These are phyloP conservation scores for Chondrilla cf. caribensis DNA, from an alignment of 37 sponge, comb jelly and placozoan genomes.

Conservation along the genomic window DNA sequence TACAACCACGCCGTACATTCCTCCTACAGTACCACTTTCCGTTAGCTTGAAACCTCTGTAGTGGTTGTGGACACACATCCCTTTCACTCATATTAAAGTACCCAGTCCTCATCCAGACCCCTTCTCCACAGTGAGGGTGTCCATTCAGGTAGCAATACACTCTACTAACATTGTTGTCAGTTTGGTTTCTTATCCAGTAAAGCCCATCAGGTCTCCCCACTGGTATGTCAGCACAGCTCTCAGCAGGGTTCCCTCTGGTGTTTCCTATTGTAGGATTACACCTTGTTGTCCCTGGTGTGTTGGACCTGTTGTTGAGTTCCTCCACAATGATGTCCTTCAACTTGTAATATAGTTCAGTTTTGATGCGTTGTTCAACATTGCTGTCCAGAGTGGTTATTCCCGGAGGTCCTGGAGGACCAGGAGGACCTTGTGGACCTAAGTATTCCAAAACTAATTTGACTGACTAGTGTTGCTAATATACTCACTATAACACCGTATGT, in stretches of 20 bases:
- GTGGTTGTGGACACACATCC: slow-evolving; percentile 2
- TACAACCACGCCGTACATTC: not conserved
- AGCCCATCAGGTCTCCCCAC: not conserved
- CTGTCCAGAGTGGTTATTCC: not conserved
- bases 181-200: not conserved
- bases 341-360: slow-evolving; percentile 17
- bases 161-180: not conserved
- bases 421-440: not conserved
- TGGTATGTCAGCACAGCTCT: slow-evolving; percentile 14
- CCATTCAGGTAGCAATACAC: slow-evolving; percentile 20
- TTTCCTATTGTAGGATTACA: not conserved
- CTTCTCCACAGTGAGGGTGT: slow-evolving; percentile 20
- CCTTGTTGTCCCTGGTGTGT: no score
- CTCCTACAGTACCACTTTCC: not conserved
- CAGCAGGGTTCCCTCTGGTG: not conserved
- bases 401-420: slow-evolving; percentile 10
- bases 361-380: slow-evolving; percentile 4
- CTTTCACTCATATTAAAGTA: slow-evolving; percentile 1
- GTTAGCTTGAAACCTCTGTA: slow-evolving; percentile 1
- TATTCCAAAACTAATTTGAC: not conserved
- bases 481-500: not conserved
- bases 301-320: not conserved
- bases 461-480: not conserved
- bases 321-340: not conserved
- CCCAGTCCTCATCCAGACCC: slow-evolving; percentile 24